A percentile compares a stretch with the other conserved stretches of the same genome.
These are phyloP conservation scores for Zosterops japonicus DNA, from an alignment of 2,113 vertebrate genomes.

Conservation along the genomic window DNA sequence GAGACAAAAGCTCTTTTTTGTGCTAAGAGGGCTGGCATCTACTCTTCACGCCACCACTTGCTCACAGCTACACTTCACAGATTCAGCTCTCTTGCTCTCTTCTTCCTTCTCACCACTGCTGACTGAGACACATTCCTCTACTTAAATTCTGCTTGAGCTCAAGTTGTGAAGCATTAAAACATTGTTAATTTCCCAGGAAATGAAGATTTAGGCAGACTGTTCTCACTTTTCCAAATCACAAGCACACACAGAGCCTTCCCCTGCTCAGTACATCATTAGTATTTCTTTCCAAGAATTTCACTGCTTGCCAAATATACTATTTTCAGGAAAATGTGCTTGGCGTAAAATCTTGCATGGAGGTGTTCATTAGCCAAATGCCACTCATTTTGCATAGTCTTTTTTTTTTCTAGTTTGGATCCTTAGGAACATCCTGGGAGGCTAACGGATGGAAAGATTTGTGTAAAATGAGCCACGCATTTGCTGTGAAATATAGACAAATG, in stretches of 20 bases:
- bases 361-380: neutral
- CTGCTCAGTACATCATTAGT: neutral
- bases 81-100: neutral
- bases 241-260: neutral
- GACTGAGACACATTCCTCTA: neutral
- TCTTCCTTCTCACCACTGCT: neutral
- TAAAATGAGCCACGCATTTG: neutral
- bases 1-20: neutral
- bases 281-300: slow-evolving; percentile 35
- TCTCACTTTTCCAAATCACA: neutral
- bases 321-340: slow-evolving; percentile 3
- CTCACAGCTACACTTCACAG: neutral
- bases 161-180: slow-evolving; percentile 17
- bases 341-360: neutral
- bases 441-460: neutral
- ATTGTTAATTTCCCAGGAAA: slow-evolving; percentile 22
- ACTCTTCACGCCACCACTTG: neutral
- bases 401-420: neutral
- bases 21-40: neutral
- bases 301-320: neutral
- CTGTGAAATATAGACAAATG: neutral
- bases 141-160: slow-evolving; percentile 21
- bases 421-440: neutral
- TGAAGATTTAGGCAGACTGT: neutral
- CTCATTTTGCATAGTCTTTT: neutral